A percentile compares a stretch with the other conserved stretches of the same genome.
These are phyloP conservation scores for Isaurus tuberculatus DNA, from an alignment of 92 coral and sea anemone species.

Conservation along the genomic window DNA sequence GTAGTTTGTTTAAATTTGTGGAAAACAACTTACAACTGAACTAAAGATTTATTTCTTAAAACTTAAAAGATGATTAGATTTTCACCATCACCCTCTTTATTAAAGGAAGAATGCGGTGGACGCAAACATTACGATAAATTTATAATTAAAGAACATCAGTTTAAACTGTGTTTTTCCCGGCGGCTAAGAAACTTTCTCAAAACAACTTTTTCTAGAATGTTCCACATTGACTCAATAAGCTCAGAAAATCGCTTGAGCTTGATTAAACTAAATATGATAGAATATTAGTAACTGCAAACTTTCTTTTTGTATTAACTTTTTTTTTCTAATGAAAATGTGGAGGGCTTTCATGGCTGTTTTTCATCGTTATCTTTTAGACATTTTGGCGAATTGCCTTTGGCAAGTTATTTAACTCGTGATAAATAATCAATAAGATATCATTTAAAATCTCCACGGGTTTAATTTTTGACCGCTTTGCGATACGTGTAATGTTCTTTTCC, in stretches of 20 bases:
- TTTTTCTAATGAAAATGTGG: background rate
- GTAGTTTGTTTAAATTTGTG: no score
- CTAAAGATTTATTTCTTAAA: no score
- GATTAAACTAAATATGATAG: no score
- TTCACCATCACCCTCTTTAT: background rate
- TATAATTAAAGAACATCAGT: no score
- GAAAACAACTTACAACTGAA: no score
- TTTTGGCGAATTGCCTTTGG: constrained; percentile 19
- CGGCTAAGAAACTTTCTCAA: constrained; percentile 17
- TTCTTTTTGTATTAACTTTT: background rate
- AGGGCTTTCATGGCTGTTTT: background rate
- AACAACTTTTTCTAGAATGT: constrained; percentile 3
- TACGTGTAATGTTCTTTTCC: no score
- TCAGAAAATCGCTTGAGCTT: background rate
- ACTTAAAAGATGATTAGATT: no score
- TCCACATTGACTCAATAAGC: constrained; percentile 5
- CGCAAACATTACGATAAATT: background rate
- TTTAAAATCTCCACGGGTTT: background rate
- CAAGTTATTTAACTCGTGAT: background rate
- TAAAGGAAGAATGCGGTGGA: background rate
- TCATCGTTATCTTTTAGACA: constrained; percentile 2
- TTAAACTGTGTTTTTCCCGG: constrained; percentile 7
- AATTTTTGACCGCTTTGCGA: no score
- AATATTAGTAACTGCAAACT: no score
- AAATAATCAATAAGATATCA: background rate